Base-by-base conservation (phyloP, 2,888 invertebrate genomes). In the Pseudeuparius sepicola region DNA sequence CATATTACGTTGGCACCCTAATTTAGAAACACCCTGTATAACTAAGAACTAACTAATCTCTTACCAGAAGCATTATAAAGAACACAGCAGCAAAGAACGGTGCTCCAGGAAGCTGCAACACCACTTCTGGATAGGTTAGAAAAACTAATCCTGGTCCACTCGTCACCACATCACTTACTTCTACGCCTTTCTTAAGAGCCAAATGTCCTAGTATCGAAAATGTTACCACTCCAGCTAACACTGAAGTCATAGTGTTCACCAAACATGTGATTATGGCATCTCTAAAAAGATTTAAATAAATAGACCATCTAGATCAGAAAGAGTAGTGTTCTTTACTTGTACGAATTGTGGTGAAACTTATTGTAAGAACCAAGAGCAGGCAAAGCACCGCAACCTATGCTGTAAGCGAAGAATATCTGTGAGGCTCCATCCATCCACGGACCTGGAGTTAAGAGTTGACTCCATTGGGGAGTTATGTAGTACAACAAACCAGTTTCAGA, bases 341-440 rank as follows among this genome's bases (percentile, higher is more conserved):
- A 79, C 40, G 76, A 76, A 54, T 84, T 80, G 55, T 83, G 82
- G 55, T 83, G 73, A 53, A 81, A 80, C 51, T 76, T 74, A 59
- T 82, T 82, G 60, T 81, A 82, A 30, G 79, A 79, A 27, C 81
- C 79, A 24, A 78, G 66, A 3, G 82, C 79, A 2, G 83, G 70
- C 27, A 84, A 60, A 2, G 81, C 81, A 9, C 82, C 82, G 41
- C 80, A 82, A 11, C 82, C 81, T 30, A 81, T 80, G 37, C 81
- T 81, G 49, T 83, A 72, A 1, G 81, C 82, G 58, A 82, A 83
- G 63, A 83, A 82, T 44, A 82, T 79, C 57, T 83, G 81, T 3
- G 79, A 78, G 1, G 79, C 78, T 0, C 81, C 82, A 50, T 83
- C 81, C 49, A 80, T 76, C 82, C 82, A 83, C 7, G 71, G 71